Conservation (phyloP, 35 echinoderm and acorn worm genomes). For the Antedon bifida region DNA sequence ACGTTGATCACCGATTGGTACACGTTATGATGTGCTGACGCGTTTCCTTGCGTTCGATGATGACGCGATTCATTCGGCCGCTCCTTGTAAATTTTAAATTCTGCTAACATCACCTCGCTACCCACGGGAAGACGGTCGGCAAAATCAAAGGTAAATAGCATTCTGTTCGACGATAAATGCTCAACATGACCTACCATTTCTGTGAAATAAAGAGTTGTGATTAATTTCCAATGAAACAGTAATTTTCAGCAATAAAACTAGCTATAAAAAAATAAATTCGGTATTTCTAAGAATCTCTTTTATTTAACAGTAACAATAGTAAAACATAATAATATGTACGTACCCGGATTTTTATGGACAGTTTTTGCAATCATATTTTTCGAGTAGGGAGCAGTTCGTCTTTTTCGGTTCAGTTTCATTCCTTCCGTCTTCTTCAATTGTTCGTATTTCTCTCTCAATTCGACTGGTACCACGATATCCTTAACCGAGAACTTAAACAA, state of each 20-base stretch:
- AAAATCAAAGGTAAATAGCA: slow-evolving; percentile 50
- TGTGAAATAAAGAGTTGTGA: slow-evolving; percentile 11
- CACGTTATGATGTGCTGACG: background rate
- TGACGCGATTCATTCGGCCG: slow-evolving; percentile 58
- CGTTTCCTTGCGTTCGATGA: background rate
- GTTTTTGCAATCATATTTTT: background rate
- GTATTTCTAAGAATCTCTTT: too few species aligned
- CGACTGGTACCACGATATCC: background rate
- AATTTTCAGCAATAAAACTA: too few species aligned
- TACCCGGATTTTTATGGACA: background rate
- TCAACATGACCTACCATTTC: slow-evolving; percentile 48
- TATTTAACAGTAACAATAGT: too few species aligned
- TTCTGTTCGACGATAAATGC: background rate
- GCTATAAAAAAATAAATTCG: too few species aligned
- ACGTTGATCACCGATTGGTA: background rate
- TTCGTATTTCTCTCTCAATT: background rate
- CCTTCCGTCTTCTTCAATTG: background rate
- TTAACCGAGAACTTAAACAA: background rate
- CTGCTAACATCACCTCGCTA: slow-evolving; percentile 77
- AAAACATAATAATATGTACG: too few species aligned
- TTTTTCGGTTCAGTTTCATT: background rate
- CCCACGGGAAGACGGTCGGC: slow-evolving; percentile 25
- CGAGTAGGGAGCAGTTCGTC: background rate
- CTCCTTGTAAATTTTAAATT: slow-evolving; percentile 80
- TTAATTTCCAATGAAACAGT: too few species aligned